These are phyloP conservation scores for Spodoptera litura DNA, from an alignment of 1,140 invertebrate genomes.

Conservation along the genomic window DNA sequence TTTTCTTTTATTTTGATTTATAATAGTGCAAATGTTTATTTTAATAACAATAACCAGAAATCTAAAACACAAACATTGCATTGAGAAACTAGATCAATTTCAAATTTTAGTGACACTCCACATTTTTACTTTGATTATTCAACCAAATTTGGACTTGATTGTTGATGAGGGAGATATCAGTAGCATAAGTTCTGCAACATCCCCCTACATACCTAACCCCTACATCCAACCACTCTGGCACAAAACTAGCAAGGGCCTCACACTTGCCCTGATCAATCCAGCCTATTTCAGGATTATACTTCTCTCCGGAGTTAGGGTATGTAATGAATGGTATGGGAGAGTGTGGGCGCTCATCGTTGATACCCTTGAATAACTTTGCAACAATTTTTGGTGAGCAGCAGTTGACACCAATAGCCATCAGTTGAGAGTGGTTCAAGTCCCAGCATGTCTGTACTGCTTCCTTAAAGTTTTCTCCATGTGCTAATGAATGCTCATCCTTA, in stretches of 20 bases:
- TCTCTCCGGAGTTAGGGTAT: conserved; percentile 93
- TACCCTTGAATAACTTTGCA: conserved; percentile 87
- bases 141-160: conserved; percentile 81
- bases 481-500: conserved; percentile 87
- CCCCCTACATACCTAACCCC: conserved; percentile 92
- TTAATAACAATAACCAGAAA: no score
- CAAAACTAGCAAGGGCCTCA: conserved; percentile 87
- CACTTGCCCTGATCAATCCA: conserved; percentile 86
- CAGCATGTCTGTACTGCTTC: conserved; percentile 88
- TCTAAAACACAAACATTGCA: no score
- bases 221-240: conserved; percentile 89
- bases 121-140: background rate
- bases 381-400: conserved; percentile 88
- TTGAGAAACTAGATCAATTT: background rate
- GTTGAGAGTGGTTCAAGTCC: conserved; percentile 88
- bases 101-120: background rate
- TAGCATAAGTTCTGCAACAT: conserved; percentile 90
- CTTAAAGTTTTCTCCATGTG: conserved; percentile 91
- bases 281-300: conserved; percentile 88
- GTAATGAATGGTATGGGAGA: conserved; percentile 89
- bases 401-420: conserved; percentile 94
- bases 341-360: conserved; percentile 84
- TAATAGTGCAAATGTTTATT: no score
- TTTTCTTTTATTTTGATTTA: no score
- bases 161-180: conserved; percentile 87